Base-by-base conservation (phyloP, 2,113 vertebrate species). In the Collichthys lucidus region DNA sequence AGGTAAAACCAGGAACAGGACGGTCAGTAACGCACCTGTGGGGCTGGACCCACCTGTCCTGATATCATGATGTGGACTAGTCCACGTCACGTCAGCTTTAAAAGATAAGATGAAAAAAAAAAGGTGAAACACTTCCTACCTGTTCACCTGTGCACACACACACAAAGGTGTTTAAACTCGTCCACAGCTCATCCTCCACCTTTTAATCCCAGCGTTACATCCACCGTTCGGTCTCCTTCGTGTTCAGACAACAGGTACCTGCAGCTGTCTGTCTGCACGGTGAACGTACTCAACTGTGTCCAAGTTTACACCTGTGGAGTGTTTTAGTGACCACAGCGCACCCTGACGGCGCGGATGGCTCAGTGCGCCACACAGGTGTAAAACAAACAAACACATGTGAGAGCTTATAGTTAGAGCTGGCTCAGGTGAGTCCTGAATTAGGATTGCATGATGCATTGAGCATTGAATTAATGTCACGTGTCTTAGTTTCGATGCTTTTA, bases 21-120 rank as follows among this genome's bases (percentile, higher is more conserved):
- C 20, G 16, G 12, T 31, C 5, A 47, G 26, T 3, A 15, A 19
- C n/a, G 26, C 26, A 85, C 84, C 77, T 77, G 86, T 52, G 47
- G 11, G 44, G 40, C 63, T 17, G 74, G 44, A 79, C 17, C 40
- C 74, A 87, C 78, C 85, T 61, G 82, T 19, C 17, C 3, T 24
- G 29, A 50, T 15, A 49, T 29, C 24, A 26, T 19, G 20, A 44
- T 50, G 42, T 61, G 52, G 44, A 24, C 15, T 40, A 14, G 73
- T 85, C 85, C 83, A 88, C 91, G 84, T 91, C 86, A 89, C 59
- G 3, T 3, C 31, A 84, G 52, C 10, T 79, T 71, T 15, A 1
- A 8, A 4, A 44, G 50, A 44, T 62, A 67, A 70, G 12, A 11
- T 26, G 19, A 29, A 29, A 29, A 26, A 29, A 19, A 66, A 31